These are phyloP conservation scores for Rhyacichthys aspro DNA, from an alignment of 2,797 vertebrate genomes.

Conservation along the genomic window DNA sequence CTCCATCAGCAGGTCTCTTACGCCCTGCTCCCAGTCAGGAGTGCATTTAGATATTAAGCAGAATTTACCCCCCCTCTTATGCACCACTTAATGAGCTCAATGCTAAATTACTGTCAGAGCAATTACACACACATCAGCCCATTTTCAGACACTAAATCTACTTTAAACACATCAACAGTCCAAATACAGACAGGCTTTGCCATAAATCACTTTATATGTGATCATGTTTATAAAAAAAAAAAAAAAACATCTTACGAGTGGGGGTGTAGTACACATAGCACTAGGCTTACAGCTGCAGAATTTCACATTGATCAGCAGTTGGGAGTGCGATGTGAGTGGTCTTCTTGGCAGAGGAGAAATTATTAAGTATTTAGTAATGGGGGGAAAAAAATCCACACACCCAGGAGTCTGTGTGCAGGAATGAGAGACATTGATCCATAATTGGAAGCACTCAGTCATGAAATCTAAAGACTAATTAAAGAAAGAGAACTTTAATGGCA, in stretches of 20 bases:
- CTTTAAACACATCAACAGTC: slow-evolving; percentile 12
- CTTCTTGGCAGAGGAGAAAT: slow-evolving; percentile 53
- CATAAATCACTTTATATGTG: slow-evolving; percentile 28
- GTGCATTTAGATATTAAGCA: slow-evolving; percentile 51
- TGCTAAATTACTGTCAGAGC: slow-evolving; percentile 57
- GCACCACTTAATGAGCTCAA: slow-evolving; percentile 55
- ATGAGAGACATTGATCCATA: slow-evolving; percentile 84
- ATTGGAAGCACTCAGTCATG: slow-evolving; percentile 80
- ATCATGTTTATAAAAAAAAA: slow-evolving; percentile 24
- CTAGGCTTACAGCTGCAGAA: slow-evolving; percentile 36
- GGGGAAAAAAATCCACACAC: slow-evolving; percentile 51
- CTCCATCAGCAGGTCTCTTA: slow-evolving; percentile 35
- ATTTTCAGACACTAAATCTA: slow-evolving; percentile 17
- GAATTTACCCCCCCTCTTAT: slow-evolving; percentile 38
- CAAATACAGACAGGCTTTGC: slow-evolving; percentile 11
- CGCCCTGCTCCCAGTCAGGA: slow-evolving; percentile 33
- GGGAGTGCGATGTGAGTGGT: slow-evolving; percentile 34
- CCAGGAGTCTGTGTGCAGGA: slow-evolving; percentile 64
- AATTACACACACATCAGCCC: slow-evolving; percentile 44
- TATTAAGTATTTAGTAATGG: slow-evolving; percentile 68
- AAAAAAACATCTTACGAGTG: slow-evolving; percentile 11
- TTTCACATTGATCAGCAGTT: slow-evolving; percentile 67
- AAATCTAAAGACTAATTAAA: slow-evolving; percentile 83
- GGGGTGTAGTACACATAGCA: slow-evolving; percentile 18
- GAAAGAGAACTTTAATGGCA: slow-evolving; percentile 76